A percentile compares a stretch with the other conserved stretches of the same genome.
These are phyloP conservation scores for Drosophila phalerata DNA, from an alignment of 2,888 invertebrate species.

Conservation along the genomic window DNA sequence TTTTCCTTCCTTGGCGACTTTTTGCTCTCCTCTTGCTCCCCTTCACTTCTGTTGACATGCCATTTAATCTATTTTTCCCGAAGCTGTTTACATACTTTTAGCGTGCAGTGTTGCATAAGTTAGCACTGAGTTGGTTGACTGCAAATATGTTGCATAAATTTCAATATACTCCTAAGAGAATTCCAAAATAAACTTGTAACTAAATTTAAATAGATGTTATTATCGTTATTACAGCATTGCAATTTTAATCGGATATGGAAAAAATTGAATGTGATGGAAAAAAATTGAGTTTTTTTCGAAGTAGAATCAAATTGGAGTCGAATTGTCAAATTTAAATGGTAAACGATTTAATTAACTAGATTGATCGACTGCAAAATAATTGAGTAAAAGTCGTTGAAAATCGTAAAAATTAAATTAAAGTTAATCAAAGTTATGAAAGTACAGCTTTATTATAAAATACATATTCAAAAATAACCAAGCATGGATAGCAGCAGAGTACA, in stretches of 20 bases:
- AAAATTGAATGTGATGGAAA: too few species aligned
- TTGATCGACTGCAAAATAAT: too few species aligned
- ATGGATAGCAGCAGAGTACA: background rate
- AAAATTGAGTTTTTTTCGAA: too few species aligned
- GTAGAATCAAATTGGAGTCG: too few species aligned
- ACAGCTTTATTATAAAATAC: background rate
- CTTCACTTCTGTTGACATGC: slow-evolving; percentile 38
- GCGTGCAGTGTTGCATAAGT: slow-evolving; percentile 15
- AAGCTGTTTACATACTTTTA: slow-evolving; percentile 29
- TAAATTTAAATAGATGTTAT: background rate
- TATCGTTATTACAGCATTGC: background rate
- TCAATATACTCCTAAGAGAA: background rate
- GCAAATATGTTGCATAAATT: slow-evolving; percentile 31
- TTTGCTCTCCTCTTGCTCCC: slow-evolving; percentile 20
- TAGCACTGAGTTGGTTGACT: slow-evolving; percentile 8
- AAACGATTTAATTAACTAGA: too few species aligned
- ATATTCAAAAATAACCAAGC: too few species aligned
- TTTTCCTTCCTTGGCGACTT: slow-evolving; percentile 21
- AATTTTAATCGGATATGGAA: too few species aligned
- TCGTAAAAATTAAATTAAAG: too few species aligned
- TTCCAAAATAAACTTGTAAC: background rate
- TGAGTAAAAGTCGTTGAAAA: too few species aligned
- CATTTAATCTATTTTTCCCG: slow-evolving; percentile 59
- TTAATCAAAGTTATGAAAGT: too few species aligned
- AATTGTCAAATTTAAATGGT: too few species aligned